Percentiles rank a stretch among this genome's conserved stretches.
Conservation (phyloP, 2,888 invertebrate genomes). For the Volucella inflata region DNA sequence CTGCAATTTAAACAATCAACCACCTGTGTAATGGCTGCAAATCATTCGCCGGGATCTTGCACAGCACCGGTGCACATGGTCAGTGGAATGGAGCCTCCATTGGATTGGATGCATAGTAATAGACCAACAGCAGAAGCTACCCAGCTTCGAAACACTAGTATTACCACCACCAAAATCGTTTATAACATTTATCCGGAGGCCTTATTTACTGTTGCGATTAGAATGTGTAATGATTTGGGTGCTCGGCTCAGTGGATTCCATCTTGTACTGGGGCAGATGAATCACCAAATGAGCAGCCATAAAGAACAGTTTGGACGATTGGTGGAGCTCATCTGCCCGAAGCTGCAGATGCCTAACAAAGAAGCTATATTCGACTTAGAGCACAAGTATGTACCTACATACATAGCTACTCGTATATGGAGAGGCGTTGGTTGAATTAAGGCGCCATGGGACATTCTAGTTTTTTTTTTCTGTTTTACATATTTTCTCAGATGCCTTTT, state of each 20-base stretch:
- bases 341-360: slow-evolving; percentile 58
- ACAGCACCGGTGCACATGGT: background rate
- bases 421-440: slow-evolving; percentile 33
- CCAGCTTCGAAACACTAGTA: slow-evolving; percentile 37
- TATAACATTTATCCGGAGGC: slow-evolving; percentile 55
- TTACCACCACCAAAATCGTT: slow-evolving; percentile 59
- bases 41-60: slow-evolving; percentile 60
- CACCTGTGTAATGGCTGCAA: slow-evolving; percentile 73
- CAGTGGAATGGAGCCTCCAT: slow-evolving; percentile 1
- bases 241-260: slow-evolving; percentile 18
- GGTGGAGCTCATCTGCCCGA: background rate
- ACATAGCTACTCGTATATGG: background rate
- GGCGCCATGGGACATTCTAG: slow-evolving; percentile 69
- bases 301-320: background rate
- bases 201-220: slow-evolving; percentile 73
- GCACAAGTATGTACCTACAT: background rate
- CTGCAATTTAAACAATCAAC: slow-evolving; percentile 72
- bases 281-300: no score
- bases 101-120: background rate
- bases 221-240: slow-evolving; percentile 67
- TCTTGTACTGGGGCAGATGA: background rate
- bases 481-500: slow-evolving; percentile 32
- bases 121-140: slow-evolving; percentile 48
- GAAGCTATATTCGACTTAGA: slow-evolving; percentile 51
- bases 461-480: no score